phyloP scores from a whole-genome alignment of 2,113 vertebrate genomes.

The Bucco capensis region DNA sequence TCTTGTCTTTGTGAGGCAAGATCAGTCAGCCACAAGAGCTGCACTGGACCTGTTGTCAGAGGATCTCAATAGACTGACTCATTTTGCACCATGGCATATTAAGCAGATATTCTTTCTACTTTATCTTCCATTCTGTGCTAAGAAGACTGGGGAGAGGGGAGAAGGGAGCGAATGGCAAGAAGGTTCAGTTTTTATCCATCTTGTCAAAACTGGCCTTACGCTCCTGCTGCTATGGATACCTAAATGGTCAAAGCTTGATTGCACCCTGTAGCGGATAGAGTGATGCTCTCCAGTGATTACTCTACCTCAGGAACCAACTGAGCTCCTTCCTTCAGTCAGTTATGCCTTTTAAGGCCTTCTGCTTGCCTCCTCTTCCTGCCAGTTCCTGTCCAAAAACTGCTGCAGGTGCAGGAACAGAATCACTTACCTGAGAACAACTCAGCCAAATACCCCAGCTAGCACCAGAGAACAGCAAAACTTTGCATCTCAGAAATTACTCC shows the following conservation, averaged over 20 bases:
- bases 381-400: not conserved
- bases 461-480: not conserved
- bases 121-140: not conserved
- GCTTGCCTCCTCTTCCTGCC: not conserved
- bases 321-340: not conserved
- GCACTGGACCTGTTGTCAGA: not conserved
- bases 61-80: not conserved
- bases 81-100: not conserved
- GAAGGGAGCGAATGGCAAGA: not conserved
- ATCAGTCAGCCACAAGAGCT: not conserved
- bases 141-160: not conserved
- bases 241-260: accelerated
- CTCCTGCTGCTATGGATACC: not conserved
- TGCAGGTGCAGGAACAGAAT: not conserved
- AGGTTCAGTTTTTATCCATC: not conserved
- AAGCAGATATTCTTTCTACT: not conserved
- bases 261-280: not conserved
- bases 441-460: not conserved
- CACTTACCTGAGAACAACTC: not conserved
- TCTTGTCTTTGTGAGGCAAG: not conserved
- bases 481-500: not conserved
- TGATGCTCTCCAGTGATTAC: not conserved
- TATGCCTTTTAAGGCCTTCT: not conserved
- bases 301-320: not conserved
- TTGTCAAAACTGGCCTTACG: not conserved